phyloP scores from a whole-genome alignment of 2,888 invertebrate genomes.

The Andrena flavipes region DNA sequence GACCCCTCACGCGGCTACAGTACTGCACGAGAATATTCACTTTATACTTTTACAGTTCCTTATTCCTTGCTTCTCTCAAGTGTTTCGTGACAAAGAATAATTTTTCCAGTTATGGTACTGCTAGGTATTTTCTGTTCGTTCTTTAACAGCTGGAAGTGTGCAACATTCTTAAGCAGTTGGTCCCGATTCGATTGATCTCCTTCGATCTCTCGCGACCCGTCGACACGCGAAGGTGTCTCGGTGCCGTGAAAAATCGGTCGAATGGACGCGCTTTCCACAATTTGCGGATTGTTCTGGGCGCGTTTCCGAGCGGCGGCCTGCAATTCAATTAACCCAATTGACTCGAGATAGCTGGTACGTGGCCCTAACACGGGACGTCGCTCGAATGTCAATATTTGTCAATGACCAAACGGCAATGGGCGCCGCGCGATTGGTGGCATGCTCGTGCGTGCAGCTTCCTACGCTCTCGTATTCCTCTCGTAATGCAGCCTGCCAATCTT shows the following conservation, averaged over 20 bases:
- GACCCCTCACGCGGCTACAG: no score
- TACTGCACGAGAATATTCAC: no score
- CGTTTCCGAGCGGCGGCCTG: conserved; percentile 42
- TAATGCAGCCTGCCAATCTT: background rate
- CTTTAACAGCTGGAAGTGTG: no score
- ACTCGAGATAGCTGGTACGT: conserved; percentile 61
- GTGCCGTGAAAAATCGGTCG: background rate
- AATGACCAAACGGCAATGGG: conserved; percentile 56
- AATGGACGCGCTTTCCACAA: conserved; percentile 21
- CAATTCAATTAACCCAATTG: conserved; percentile 71
- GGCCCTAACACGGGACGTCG: conserved; percentile 55
- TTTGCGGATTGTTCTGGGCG: conserved; percentile 50
- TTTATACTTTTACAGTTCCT: no score
- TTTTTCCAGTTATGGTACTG: no score
- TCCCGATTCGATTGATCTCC: no score
- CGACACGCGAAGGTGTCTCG: no score
- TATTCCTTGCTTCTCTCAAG: no score
- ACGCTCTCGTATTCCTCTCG: background rate
- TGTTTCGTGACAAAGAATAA: no score
- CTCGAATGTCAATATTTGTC: conserved; percentile 68
- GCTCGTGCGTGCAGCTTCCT: background rate
- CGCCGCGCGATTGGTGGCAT: conserved; percentile 43
- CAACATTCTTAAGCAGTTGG: no score
- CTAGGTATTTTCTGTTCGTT: no score
- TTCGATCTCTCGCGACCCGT: no score